Evolutionary conservation across 2,888 invertebrate genomes (phyloP), one percentile per base, ranked within the genome.

Genomic region (Eurytoma californica): DNA sequence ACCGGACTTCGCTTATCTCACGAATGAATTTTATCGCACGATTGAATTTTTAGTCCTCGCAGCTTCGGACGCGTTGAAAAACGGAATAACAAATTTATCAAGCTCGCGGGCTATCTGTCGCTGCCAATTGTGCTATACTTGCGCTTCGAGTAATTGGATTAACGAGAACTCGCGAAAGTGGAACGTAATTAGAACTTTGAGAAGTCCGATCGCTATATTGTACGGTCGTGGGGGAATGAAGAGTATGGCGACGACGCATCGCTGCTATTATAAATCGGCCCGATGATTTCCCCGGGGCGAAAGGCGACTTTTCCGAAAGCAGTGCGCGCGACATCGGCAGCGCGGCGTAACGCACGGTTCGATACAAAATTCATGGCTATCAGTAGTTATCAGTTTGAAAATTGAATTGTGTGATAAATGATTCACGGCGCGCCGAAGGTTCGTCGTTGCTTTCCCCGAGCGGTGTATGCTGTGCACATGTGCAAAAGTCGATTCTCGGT

Each of bases 111-210:
- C 53, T 49, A 49, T 39, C 49, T 65, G 20, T 16, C 20, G 12
- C 18, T 28, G 24, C 2, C 9, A 18, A n/a, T n/a, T 13, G 49
- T 39, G n/a, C 4, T 60, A 49, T 39, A 13, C 13, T 12, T 51
- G 28, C 24, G 28, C 14, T 24, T 53, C 13, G 30, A 47, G 39
- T 61, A n/a, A 24, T 7, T 57, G 28, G 13, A 66, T 58, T 74
- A 58, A 58, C 66, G 47, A 57, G 16, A 49, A 24, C 9, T 28
- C 39, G 51, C 20, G 13, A 74, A 66, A 74, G 49, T 74, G 66
- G 65, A 55, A n/a, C 13, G 3, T 47, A 49, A 74, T 74, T 74
- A 57, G 74, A 58, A 58, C 66, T 57, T 73, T 73, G 16, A 24
- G 57, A 24, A 66, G 74, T 18, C 24, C 14, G 13, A 74, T 74